phyloP scores from a whole-genome alignment of 2,113 vertebrate genomes.

The Laticauda colubrina region DNA sequence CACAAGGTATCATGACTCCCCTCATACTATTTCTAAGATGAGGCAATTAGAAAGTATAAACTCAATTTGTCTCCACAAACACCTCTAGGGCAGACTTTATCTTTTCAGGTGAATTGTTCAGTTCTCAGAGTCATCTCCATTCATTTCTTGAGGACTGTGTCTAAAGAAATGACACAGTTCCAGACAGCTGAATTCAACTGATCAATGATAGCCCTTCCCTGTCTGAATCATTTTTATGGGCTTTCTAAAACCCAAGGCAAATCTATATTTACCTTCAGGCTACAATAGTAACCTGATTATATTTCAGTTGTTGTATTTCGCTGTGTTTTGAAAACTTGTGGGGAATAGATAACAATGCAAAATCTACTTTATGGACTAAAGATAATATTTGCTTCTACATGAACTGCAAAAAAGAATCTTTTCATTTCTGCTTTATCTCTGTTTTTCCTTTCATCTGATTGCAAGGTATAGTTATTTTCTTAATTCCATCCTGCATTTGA shows the following conservation, averaged over 20 bases:
- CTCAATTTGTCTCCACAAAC: not conserved
- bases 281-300: slow-evolving; percentile 4
- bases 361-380: not conserved
- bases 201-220: not conserved
- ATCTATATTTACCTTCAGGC: not conserved
- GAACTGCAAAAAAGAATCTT: not conserved
- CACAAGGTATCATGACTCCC: not conserved
- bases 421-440: slow-evolving; percentile 13
- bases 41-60: not conserved
- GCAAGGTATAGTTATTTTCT: slow-evolving; percentile 8
- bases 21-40: not conserved
- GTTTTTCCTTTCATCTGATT: not conserved
- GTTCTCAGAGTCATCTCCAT: not conserved
- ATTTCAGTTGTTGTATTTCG: not conserved
- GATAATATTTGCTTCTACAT: slow-evolving; percentile 22
- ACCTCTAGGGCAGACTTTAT: not conserved
- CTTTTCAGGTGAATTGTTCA: not conserved
- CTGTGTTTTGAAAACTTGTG: not conserved
- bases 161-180: too few species aligned
- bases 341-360: slow-evolving; percentile 28
- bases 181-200: not conserved
- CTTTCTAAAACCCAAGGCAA: not conserved
- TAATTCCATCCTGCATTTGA: slow-evolving; percentile 38
- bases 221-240: not conserved
- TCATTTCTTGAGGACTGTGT: not conserved